phyloP scores from a whole-genome alignment of 2,113 vertebrate species.

The Gavialis gangeticus region DNA sequence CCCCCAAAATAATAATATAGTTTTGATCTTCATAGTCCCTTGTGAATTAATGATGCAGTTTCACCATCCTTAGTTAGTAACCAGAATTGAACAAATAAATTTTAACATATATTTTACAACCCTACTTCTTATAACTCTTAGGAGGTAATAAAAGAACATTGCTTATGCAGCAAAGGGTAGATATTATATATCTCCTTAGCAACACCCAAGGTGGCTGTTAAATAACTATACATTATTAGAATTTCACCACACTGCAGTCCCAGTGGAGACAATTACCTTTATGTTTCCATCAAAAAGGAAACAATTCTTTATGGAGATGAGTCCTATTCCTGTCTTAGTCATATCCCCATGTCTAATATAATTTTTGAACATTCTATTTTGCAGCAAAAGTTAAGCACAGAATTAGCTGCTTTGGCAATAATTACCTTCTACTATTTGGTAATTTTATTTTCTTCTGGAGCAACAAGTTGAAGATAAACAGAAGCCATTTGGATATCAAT shows the following conservation, averaged over 20 bases:
- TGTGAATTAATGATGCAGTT: slow-evolving; percentile 13
- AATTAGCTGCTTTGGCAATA: not conserved
- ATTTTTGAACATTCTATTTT: not conserved
- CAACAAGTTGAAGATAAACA: not conserved
- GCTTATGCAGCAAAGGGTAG: slow-evolving; percentile 26
- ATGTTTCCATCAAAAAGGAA: slow-evolving; percentile 25
- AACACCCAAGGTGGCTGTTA: slow-evolving; percentile 38
- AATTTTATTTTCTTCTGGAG: not conserved
- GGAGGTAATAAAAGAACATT: slow-evolving; percentile 57
- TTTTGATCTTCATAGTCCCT: slow-evolving; percentile 7
- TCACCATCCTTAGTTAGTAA: slow-evolving; percentile 13
- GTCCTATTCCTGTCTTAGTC: not conserved
- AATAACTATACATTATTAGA: slow-evolving; percentile 23
- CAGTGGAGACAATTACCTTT: slow-evolving; percentile 52
- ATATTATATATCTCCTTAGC: slow-evolving; percentile 38
- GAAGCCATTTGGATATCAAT: not conserved
- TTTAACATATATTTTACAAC: slow-evolving; percentile 33
- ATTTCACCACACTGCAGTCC: slow-evolving; percentile 29
- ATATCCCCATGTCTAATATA: not conserved
- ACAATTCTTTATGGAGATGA: not conserved
- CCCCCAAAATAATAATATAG: not conserved
- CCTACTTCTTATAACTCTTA: slow-evolving; percentile 36
- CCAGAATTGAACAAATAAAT: slow-evolving; percentile 49
- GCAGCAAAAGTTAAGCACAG: not conserved
- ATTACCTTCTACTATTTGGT: not conserved